Evolutionary conservation across 2,797 vertebrate species (phyloP).

Genomic region (Alosa sapidissima): DNA sequence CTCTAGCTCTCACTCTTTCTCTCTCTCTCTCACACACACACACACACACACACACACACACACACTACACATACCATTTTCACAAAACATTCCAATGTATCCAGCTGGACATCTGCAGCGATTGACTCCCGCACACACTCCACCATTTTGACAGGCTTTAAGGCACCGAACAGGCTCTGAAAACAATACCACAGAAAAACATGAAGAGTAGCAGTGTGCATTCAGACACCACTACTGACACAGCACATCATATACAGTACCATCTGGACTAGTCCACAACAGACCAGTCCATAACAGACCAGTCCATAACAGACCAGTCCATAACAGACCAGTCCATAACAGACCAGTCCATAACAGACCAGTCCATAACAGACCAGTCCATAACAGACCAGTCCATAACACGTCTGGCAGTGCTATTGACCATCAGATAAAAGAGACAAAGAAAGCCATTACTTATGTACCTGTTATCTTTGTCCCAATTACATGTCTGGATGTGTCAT

Average conservation of each 20-base stretch:
- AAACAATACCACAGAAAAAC: not conserved
- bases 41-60: conserved; percentile 31
- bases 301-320: not conserved
- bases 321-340: not conserved
- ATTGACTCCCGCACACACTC: conserved; percentile 75
- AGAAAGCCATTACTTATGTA: too few species aligned
- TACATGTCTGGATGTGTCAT: too few species aligned
- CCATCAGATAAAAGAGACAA: not conserved
- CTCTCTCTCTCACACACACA: not conserved
- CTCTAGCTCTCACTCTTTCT: too few species aligned
- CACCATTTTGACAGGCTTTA: conserved; percentile 72
- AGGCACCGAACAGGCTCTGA: conserved; percentile 76
- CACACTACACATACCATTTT: conserved; percentile 64
- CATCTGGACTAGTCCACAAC: not conserved
- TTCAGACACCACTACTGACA: not conserved
- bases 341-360: too few species aligned
- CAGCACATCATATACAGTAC: not conserved
- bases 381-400: not conserved
- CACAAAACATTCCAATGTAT: conserved; percentile 71
- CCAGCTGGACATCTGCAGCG: conserved; percentile 72
- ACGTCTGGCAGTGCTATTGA: too few species aligned
- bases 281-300: not conserved
- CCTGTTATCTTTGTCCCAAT: too few species aligned
- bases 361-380: not conserved
- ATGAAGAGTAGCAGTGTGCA: not conserved